These are phyloP conservation scores for Spilarctia lutea DNA, from an alignment of 2,888 invertebrate species.

Conservation along the genomic window DNA sequence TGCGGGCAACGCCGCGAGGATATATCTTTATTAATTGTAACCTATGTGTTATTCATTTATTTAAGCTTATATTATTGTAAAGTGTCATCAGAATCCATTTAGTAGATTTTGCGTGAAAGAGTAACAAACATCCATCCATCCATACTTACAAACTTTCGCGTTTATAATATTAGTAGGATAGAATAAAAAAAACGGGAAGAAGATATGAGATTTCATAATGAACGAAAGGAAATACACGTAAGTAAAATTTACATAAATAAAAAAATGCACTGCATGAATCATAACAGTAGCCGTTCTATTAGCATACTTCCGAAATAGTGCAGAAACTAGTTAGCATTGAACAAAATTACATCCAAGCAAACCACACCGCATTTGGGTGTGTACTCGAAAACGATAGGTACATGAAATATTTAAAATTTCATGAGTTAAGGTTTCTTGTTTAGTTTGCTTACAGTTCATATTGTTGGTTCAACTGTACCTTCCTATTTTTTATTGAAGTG, in stretches of 20 bases:
- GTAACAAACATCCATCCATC: no score
- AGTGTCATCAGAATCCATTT: no score
- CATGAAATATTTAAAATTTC: not conserved
- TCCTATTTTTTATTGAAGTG: no score
- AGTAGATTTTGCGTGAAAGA: no score
- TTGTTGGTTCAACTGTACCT: not conserved
- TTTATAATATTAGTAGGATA: no score
- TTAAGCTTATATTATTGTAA: no score
- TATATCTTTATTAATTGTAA: no score
- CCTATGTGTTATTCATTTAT: no score
- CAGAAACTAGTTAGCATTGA: slow-evolving; percentile 49
- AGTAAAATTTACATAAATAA: not conserved
- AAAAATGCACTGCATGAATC: slow-evolving; percentile 27
- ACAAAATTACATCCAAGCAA: slow-evolving; percentile 47
- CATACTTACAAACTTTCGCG: no score
- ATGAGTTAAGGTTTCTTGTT: not conserved
- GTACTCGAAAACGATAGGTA: slow-evolving; percentile 21
- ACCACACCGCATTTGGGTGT: slow-evolving; percentile 31
- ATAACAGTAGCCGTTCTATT: slow-evolving; percentile 37
- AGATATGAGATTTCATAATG: not conserved
- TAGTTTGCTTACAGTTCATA: not conserved
- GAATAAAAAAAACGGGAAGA: not conserved
- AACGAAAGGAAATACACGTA: not conserved
- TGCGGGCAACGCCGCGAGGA: no score
- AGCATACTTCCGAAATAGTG: slow-evolving; percentile 50